Evolutionary conservation across 1,140 invertebrate genomes (phyloP), one percentile per base, ranked within the genome.

Genomic region (Halyomorpha halys): DNA sequence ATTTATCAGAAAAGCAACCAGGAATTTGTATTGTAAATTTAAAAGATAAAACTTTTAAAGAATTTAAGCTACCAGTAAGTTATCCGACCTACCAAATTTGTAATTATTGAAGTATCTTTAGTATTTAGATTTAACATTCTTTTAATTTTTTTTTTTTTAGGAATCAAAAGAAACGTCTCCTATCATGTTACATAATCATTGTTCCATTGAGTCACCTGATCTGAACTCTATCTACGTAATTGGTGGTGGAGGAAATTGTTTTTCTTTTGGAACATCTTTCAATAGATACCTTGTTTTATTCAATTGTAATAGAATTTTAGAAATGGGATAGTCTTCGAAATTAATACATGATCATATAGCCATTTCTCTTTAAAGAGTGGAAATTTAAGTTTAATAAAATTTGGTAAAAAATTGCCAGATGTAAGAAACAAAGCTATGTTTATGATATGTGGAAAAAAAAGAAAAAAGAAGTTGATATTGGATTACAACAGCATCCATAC

Each of bases 161-260:
- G n/a, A 18, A 16, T 19, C 18, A 3, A 44, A 16, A 19, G n/a
- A 34, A 9, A 53, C 16, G 3, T 39, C 16, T 25, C 71, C 76
- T 16, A 44, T 78, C 16, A 72, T 80, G 71, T 67, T 77, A 18
- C 73, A 76, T 62, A 74, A 76, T 61, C 77, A 79, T 67, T 69
- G 70, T 8, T 76, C 73, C 63, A 66, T 70, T 21, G 16, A 74
- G n/a, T 47, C 62, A 25, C 51, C 66, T 49, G 73, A 74, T n/a
- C 61, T 72, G 23, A 65, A 68, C 21, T 61, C 59, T 16, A 67
- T 80, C 19, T 25, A 74, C 18, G 67, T 79, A 16, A 64, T 78
- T 30, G 80, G 80, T 14, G 80, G 80, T 47, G 80, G 80, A 5
- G 78, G 78, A 47, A 79, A 79, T 64, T 81, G 79, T 68, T 81